Evolutionary conservation across 2,888 invertebrate genomes (phyloP), one percentile per base, ranked within the genome.

Genomic region (Opisthograptis luteolata): DNA sequence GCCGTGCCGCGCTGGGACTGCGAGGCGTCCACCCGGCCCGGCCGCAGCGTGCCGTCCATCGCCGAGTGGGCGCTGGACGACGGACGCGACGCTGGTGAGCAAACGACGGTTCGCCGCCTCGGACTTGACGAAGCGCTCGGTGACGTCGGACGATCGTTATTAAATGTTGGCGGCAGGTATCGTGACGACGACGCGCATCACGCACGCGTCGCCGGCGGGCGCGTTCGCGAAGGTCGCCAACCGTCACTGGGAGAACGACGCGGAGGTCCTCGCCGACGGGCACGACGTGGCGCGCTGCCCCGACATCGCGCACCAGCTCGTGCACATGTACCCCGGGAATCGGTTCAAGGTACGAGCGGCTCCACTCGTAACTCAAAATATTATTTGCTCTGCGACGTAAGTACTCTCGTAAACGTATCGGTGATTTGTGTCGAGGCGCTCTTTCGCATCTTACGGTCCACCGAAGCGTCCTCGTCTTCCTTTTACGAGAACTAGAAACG

Each of bases 151-250:
- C n/a, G n/a, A n/a, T n/a, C n/a, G n/a, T n/a, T n/a, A n/a, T n/a
- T n/a, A 24, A n/a, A n/a, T 27, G 12, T 27, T 9, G 9, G 27
- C 30, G 3, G 8, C 87, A 52, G 94, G 94, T 3, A 71, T 94
- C 2, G 95, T 96, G 3, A 96, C 96, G 0, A 95, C 94, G 0
- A 94, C 95, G 0, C 90, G 95, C 40, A 87, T 96, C 0, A 96
- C 96, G 0, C 95, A 96, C 75, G 96, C 96, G 0, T 95, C 95
- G 1, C 96, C 96, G 0, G 93, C 94, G 0, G 93, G 92, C 0
- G 81, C 92, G 0, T 96, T 92, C 70, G 95, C 95, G 0, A 93
- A 93, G 66, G 81, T 86, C 0, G 93, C 94, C 0, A 84, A 93
- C 54, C 91, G 96, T 0, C 79, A 93, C 56, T 96, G 95, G 93